Conservation (phyloP, 2,113 vertebrate species). For the Hydrochoerus hydrochaeris region DNA sequence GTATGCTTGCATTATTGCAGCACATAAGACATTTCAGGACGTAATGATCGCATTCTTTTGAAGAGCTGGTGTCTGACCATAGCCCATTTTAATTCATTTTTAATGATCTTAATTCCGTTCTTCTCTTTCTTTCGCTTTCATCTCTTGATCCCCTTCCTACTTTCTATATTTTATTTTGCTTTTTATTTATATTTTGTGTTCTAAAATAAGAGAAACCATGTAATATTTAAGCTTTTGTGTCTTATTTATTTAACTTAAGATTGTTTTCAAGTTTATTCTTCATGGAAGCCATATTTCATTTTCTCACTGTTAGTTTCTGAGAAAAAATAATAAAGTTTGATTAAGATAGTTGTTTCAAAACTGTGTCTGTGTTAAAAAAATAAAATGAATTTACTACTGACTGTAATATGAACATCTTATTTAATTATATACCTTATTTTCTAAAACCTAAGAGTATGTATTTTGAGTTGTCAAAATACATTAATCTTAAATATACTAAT, state of each 20-base stretch:
- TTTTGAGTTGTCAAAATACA: not conserved
- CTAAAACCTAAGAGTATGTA: not conserved
- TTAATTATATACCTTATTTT: not conserved
- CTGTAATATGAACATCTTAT: not conserved
- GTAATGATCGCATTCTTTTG: not conserved
- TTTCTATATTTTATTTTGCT: not conserved
- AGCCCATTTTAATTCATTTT: not conserved
- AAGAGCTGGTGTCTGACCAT: not conserved
- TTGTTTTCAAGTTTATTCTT: not conserved
- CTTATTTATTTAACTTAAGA: not conserved
- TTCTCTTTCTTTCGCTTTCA: not conserved
- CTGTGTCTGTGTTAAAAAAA: not conserved
- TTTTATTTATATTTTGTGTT: not conserved
- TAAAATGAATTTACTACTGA: not conserved
- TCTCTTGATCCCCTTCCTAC: not conserved
- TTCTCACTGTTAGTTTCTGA: not conserved
- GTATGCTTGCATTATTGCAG: not conserved
- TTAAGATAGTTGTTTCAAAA: not conserved
- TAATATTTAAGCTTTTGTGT: not conserved
- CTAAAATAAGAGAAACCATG: not conserved
- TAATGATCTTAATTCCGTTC: too few species aligned
- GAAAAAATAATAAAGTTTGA: not conserved
- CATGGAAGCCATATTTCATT: not conserved
- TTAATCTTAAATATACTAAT: not conserved
- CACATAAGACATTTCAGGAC: not conserved